Base-by-base conservation (phyloP, 1,140 invertebrate species). In the Lordiphosa collinella region DNA sequence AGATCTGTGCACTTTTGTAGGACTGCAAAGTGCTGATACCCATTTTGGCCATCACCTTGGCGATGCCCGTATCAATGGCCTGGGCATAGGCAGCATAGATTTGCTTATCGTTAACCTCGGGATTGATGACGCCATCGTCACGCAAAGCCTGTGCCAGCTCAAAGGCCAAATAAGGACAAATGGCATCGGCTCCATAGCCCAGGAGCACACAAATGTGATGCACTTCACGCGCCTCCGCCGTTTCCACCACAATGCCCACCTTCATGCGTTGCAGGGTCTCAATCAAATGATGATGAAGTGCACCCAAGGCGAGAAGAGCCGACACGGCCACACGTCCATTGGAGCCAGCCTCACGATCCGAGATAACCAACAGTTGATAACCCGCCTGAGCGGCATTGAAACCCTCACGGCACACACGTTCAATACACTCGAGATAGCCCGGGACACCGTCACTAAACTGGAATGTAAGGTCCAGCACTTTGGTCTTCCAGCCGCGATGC, bases 1-100 rank as follows among this genome's bases (percentile, higher is more conserved):
- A 99, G 69, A 99, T 99, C 90, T 99, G 98, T 3, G 98, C 98
- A 67, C 97, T 96, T 91, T 99, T 99, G 90, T 99, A 99, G n/a
- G 97, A 99, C 88, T 99, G 98, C 11, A 99, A 90, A 0, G 98
- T 99, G 36, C 97, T 98, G 84, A 99, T 99, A 34, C 98, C 98
- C 98, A 99, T 99, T 90, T 99, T 99, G 1, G 98, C 98, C 98
- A 99, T 99, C 0, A 90, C 91, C 89, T 97, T 96, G 1, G 95
- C 92, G 53, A 96, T 93, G 49, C 96, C 96, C 8, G 94, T 92
- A 85, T 96, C 95, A 78, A 96, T 92, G 56, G 92, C 91, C 57
- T 91, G 89, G 59, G 91, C 90, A 37, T 88, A 89, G 40, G 90
- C 89, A 2, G 92, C 94, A 86, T 93, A 99, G 58, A 99, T 95